Percentiles rank a stretch among this genome's conserved stretches.
Evolutionary conservation across 2,113 vertebrate genomes (phyloP).

Genomic region (Cryptotis parvus): DNA sequence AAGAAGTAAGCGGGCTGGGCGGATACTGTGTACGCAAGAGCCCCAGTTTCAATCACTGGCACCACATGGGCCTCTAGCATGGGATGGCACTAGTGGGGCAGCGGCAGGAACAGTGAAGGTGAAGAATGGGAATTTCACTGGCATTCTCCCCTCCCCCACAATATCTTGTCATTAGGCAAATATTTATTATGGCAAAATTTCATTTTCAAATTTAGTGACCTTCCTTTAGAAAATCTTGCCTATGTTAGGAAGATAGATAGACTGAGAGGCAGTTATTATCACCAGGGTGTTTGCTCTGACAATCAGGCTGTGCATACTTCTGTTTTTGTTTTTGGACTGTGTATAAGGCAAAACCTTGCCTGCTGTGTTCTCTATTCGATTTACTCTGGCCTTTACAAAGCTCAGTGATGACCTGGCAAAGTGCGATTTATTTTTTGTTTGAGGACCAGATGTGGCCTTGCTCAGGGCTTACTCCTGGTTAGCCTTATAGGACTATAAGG

Average conservation of each 20-base stretch:
- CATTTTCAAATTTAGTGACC: not conserved
- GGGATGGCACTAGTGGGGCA: too few species aligned
- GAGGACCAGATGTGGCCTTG: not conserved
- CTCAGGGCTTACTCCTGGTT: too few species aligned
- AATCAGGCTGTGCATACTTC: not conserved
- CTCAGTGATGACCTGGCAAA: not conserved
- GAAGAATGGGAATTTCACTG: too few species aligned
- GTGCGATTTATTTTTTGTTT: not conserved
- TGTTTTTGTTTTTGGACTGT: too few species aligned
- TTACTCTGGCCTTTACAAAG: too few species aligned
- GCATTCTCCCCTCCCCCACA: not conserved
- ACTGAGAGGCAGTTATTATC: not conserved
- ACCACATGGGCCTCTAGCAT: too few species aligned
- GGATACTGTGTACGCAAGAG: too few species aligned
- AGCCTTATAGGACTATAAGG: too few species aligned
- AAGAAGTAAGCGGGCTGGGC: too few species aligned
- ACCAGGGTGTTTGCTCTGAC: not conserved
- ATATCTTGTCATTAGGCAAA: constrained; percentile 2
- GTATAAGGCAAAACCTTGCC: too few species aligned
- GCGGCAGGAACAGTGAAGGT: too few species aligned
- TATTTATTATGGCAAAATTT: constrained; percentile 16
- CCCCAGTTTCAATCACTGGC: too few species aligned
- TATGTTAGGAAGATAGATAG: constrained; percentile 42
- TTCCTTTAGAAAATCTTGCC: constrained; percentile 27
- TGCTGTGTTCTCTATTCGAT: not conserved